Evolutionary conservation across 2,888 invertebrate genomes (phyloP).

Genomic region (Dasypogon diadema): DNA sequence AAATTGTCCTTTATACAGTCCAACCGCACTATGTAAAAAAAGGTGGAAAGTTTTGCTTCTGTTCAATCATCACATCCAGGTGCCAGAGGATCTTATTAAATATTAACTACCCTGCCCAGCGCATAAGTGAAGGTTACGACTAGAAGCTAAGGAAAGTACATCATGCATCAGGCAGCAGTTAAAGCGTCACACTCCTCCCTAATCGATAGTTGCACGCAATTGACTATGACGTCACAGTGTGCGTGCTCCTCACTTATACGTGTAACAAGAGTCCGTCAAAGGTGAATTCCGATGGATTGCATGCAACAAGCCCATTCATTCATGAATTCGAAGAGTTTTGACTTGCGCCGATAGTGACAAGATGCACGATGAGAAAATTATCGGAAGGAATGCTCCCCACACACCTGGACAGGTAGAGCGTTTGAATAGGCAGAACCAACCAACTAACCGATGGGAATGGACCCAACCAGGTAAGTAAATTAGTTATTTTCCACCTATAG

Average conservation of each 20-base stretch:
- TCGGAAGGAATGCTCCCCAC: conserved; percentile 1
- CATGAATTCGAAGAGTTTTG: conserved; percentile 43
- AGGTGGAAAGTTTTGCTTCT: not conserved
- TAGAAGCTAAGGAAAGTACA: not conserved
- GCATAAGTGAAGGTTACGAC: not conserved
- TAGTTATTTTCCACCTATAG: not conserved
- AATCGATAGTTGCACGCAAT: conserved; percentile 51
- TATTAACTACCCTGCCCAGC: conserved; percentile 7
- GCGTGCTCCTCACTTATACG: conserved; percentile 29
- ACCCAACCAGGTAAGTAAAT: not conserved
- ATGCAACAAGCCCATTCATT: conserved; percentile 46
- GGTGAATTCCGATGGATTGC: conserved; percentile 36
- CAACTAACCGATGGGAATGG: not conserved
- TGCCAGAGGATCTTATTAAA: conserved; percentile 31
- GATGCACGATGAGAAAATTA: conserved; percentile 46
- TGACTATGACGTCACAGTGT: conserved; percentile 41
- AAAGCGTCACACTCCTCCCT: conserved; percentile 41
- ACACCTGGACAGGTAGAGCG: not conserved
- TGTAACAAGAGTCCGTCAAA: conserved; percentile 41
- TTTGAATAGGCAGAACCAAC: too few species aligned
- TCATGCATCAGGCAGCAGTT: conserved; percentile 24
- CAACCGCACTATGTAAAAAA: not conserved
- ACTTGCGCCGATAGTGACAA: conserved; percentile 44
- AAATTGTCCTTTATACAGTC: conserved; percentile 6
- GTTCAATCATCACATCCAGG: not conserved